These are phyloP conservation scores for Camponotus fellah DNA, from an alignment of 2,888 invertebrate genomes.

Conservation along the genomic window DNA sequence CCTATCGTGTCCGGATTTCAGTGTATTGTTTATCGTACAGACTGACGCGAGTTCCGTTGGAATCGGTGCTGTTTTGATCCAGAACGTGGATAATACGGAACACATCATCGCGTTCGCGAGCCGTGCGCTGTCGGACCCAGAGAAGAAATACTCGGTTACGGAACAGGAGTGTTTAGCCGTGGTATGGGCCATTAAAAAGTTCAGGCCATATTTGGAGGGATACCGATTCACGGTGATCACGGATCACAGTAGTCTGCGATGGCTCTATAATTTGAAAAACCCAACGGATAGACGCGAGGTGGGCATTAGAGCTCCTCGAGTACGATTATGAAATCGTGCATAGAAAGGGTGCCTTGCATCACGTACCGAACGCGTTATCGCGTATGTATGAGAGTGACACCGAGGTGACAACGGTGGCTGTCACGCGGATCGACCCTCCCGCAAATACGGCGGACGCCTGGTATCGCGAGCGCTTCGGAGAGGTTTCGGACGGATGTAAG, in stretches of 20 bases:
- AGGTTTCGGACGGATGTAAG: neutral
- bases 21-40: no score
- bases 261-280: neutral
- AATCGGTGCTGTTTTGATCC: no score
- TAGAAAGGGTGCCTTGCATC: neutral
- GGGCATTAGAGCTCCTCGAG: neutral
- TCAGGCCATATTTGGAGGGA: neutral
- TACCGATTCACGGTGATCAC: neutral
- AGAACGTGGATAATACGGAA: no score
- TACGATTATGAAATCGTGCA: neutral
- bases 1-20: no score
- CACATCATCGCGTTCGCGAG: no score
- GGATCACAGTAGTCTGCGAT: neutral
- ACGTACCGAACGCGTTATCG: neutral
- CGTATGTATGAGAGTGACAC: neutral
- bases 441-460: neutral
- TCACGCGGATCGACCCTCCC: neutral
- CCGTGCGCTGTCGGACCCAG: no score
- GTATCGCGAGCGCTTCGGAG: no score
- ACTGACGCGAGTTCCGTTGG: no score
- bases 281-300: neutral
- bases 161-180: no score
- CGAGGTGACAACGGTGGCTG: neutral
- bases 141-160: no score
- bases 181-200: no score